A percentile compares a stretch with the other conserved stretches of the same genome.
These are phyloP conservation scores for Cettia cetti DNA, from an alignment of 2,113 vertebrate species.

Conservation along the genomic window DNA sequence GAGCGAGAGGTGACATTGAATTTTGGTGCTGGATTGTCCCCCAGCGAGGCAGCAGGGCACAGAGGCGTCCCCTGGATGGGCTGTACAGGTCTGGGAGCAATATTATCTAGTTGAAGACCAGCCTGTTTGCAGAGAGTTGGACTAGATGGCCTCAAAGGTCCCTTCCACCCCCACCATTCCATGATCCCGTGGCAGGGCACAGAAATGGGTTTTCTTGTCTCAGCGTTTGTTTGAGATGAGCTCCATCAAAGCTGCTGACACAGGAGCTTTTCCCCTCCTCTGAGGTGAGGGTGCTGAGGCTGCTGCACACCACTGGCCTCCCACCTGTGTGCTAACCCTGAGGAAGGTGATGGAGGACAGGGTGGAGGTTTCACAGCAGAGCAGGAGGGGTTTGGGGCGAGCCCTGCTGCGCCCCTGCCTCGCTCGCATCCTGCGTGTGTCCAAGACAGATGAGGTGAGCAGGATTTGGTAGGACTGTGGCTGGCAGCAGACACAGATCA, in stretches of 20 bases:
- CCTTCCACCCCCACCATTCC: background rate
- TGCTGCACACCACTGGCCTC: background rate
- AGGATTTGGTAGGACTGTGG: background rate
- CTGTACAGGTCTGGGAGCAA: background rate
- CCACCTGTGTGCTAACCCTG: background rate
- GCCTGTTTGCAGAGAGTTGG: background rate
- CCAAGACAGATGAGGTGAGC: slow-evolving; percentile 1
- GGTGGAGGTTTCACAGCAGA: background rate
- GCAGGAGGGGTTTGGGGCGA: background rate
- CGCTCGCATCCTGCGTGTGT: too few relatives aligned
- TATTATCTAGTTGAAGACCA: background rate
- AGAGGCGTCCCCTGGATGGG: background rate
- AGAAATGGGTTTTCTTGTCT: background rate
- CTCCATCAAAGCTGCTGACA: background rate
- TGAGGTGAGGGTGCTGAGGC: background rate
- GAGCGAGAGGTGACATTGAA: background rate
- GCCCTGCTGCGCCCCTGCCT: accelerated
- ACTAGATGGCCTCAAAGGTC: background rate
- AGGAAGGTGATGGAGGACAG: background rate
- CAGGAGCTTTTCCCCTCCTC: background rate
- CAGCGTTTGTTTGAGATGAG: background rate
- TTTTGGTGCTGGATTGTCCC: background rate
- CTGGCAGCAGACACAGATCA: background rate
- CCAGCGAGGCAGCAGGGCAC: accelerated
- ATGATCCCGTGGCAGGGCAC: too few relatives aligned